Percentiles rank a stretch among this genome's conserved stretches.
Evolutionary conservation across 2,797 vertebrate genomes (phyloP).

Genomic region (Hoplostethus mediterraneus): DNA sequence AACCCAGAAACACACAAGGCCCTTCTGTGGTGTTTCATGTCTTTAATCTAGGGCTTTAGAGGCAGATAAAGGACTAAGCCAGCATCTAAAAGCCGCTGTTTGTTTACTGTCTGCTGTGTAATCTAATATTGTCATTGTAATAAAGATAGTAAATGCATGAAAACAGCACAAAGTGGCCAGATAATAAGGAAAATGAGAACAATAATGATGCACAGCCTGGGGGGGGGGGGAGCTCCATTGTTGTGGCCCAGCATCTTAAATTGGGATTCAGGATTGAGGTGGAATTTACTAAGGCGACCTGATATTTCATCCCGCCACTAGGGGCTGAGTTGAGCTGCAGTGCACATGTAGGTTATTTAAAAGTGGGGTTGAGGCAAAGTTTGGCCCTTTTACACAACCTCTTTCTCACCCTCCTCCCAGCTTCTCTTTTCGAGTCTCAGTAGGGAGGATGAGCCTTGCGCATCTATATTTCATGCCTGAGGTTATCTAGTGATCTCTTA

Average conservation of each 20-base stretch:
- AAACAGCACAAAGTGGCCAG: constrained; percentile 56
- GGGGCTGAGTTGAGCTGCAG: constrained; percentile 69
- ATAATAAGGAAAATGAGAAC: constrained; percentile 56
- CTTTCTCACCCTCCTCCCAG: constrained; percentile 7
- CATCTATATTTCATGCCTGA: constrained; percentile 22
- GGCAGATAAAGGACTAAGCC: constrained; percentile 67
- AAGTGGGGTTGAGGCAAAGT: constrained; percentile 31
- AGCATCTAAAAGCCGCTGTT: constrained; percentile 72
- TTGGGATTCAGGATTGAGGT: constrained; percentile 38
- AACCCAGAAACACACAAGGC: constrained; percentile 55
- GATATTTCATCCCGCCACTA: constrained; percentile 66
- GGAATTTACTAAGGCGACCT: constrained; percentile 12
- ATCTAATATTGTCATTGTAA: constrained; percentile 65
- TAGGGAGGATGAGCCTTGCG: constrained; percentile 6
- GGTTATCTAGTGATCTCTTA: constrained; percentile 5
- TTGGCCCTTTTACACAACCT: constrained; percentile 18
- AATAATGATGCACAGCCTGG: constrained; percentile 56
- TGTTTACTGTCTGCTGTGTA: constrained; percentile 66
- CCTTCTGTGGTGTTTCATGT: constrained; percentile 62
- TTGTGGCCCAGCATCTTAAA: constrained; percentile 45
- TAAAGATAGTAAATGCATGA: constrained; percentile 66
- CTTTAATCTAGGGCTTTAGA: constrained; percentile 66
- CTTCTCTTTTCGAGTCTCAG: constrained; percentile 14
- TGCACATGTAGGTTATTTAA: constrained; percentile 34
- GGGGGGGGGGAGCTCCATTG: constrained; percentile 11